phyloP scores from a whole-genome alignment of 2,888 invertebrate species.

The Scrobipalpa atriplicella region DNA sequence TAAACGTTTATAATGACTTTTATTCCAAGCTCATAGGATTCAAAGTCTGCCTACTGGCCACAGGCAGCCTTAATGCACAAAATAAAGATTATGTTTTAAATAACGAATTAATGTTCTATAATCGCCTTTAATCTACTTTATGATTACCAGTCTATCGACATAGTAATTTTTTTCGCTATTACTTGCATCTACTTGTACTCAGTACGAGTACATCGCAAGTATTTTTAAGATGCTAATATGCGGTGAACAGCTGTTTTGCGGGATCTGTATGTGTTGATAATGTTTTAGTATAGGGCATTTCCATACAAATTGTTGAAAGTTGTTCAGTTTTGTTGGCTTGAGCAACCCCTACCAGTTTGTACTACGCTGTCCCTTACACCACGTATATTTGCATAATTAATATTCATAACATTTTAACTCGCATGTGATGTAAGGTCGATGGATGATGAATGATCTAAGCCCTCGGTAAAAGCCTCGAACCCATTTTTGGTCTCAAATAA shows the following conservation, averaged over 20 bases:
- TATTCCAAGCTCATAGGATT: neutral
- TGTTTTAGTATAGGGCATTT: too few species aligned
- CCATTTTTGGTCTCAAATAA: too few species aligned
- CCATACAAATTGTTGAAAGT: too few species aligned
- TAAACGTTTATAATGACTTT: neutral
- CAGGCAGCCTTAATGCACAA: neutral
- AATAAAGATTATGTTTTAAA: slow-evolving; percentile 4
- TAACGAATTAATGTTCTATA: slow-evolving; percentile 18
- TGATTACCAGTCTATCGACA: slow-evolving; percentile 19
- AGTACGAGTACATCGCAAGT: neutral
- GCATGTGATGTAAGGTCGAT: too few species aligned
- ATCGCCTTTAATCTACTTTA: slow-evolving; percentile 22
- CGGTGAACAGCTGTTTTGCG: neutral
- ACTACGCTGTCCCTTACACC: too few species aligned
- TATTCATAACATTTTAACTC: too few species aligned
- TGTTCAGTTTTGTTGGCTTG: too few species aligned
- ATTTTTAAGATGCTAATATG: neutral
- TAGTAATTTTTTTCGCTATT: slow-evolving; percentile 26
- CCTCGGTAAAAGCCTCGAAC: too few species aligned
- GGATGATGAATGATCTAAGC: too few species aligned
- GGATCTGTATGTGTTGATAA: neutral
- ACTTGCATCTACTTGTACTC: neutral
- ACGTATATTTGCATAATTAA: too few species aligned
- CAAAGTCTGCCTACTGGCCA: neutral
- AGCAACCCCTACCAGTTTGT: too few species aligned